A percentile compares a stretch with the other conserved stretches of the same genome.
Evolutionary conservation across 2,113 vertebrate species (phyloP).

Genomic region (Melanostigma gelatinosum): DNA sequence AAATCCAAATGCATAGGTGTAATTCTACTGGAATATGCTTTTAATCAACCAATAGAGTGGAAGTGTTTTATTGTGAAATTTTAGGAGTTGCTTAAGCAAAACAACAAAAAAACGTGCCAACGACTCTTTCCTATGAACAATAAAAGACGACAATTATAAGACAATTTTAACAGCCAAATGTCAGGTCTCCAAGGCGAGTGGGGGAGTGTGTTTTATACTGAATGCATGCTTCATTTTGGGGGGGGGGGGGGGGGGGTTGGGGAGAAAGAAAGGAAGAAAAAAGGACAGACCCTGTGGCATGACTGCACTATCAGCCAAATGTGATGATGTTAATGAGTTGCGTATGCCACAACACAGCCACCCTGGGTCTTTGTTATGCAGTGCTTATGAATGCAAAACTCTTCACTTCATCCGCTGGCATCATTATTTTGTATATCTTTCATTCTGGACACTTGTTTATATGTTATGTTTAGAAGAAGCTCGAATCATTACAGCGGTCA

Average conservation of each 20-base stretch:
- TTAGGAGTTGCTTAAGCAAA: background rate
- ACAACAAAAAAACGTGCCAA: background rate
- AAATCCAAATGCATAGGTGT: background rate
- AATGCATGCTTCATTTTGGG: background rate
- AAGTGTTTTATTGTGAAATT: background rate
- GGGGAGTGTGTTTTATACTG: background rate
- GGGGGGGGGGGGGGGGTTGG: background rate
- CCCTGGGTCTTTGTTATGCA: slow-evolving; percentile 44
- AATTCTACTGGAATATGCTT: background rate
- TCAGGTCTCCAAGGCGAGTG: background rate
- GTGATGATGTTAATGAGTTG: slow-evolving; percentile 69
- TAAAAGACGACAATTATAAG: too few relatives aligned
- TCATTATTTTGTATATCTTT: background rate
- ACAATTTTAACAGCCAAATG: background rate
- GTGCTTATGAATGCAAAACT: slow-evolving; percentile 56
- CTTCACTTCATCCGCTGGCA: slow-evolving; percentile 6
- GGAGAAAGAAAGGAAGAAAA: background rate
- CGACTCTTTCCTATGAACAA: background rate
- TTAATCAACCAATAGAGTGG: background rate
- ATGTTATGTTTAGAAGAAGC: background rate
- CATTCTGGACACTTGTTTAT: background rate
- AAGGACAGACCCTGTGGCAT: slow-evolving; percentile 28
- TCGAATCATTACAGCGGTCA: background rate
- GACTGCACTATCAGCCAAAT: slow-evolving; percentile 34
- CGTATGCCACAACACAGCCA: slow-evolving; percentile 58